Evolutionary conservation across 2,797 vertebrate genomes (phyloP).

Genomic region (Hipposideros larvatus): DNA sequence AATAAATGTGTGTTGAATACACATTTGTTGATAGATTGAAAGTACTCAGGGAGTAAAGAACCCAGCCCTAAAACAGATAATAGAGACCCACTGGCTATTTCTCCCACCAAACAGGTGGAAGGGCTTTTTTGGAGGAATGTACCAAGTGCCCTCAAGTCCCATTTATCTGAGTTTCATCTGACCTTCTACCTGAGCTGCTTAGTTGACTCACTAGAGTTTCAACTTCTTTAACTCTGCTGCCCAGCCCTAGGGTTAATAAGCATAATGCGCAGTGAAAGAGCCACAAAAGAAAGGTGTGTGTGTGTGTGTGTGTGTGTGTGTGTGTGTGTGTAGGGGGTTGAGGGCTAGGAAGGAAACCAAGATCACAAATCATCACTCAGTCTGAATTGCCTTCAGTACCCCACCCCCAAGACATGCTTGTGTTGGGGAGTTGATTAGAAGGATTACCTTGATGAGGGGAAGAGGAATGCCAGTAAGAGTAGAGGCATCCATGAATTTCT

Average conservation of each 20-base stretch:
- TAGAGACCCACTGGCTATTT: slow-evolving; percentile 51
- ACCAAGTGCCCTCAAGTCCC: not conserved
- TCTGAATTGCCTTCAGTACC: not conserved
- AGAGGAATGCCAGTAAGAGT: slow-evolving; percentile 93
- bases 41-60: slow-evolving; percentile 16
- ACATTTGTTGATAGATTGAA: not conserved
- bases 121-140: slow-evolving; percentile 37
- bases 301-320: not conserved
- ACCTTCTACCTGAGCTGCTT: slow-evolving; percentile 59
- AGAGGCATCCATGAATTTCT: slow-evolving; percentile 98
- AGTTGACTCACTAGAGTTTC: slow-evolving; percentile 67
- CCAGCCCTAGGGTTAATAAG: slow-evolving; percentile 56
- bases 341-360: not conserved
- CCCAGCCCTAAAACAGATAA: slow-evolving; percentile 32
- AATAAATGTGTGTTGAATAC: not conserved
- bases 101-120: not conserved
- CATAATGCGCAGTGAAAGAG: slow-evolving; percentile 66
- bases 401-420: not conserved
- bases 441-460: slow-evolving; percentile 95
- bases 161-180: slow-evolving; percentile 72
- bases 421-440: not conserved
- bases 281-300: not conserved
- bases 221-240: slow-evolving; percentile 70
- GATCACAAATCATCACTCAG: slow-evolving; percentile 45
- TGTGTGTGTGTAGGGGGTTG: not conserved